Conservation (phyloP, 2,113 vertebrate species). For the Sciurus niger region DNA sequence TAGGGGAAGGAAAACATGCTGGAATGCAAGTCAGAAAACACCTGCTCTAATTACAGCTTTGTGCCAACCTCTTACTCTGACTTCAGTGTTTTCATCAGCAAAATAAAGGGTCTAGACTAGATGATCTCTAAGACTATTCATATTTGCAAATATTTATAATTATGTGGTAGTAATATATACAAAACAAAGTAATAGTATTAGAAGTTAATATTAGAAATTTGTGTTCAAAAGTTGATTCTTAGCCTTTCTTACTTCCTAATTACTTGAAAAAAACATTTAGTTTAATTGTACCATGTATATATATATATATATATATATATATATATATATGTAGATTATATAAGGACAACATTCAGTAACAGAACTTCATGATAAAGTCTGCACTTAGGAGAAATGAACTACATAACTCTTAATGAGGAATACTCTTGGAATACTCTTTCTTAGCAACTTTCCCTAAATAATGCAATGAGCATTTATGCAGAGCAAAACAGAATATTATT, state of each 20-base stretch:
- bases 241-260: background rate
- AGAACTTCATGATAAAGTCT: constrained; percentile 34
- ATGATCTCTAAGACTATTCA: background rate
- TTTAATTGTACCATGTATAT: background rate
- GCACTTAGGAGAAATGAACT: constrained; percentile 50
- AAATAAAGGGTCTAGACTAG: constrained; percentile 2
- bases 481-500: constrained; percentile 64
- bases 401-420: constrained; percentile 22
- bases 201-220: constrained; percentile 51
- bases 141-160: constrained; percentile 61
- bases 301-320: background rate
- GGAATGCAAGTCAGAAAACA: constrained; percentile 39
- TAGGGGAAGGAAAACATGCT: constrained; percentile 9
- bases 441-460: constrained; percentile 69
- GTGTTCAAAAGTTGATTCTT: constrained; percentile 62
- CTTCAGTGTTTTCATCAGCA: constrained; percentile 10
- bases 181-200: constrained; percentile 35
- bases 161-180: background rate
- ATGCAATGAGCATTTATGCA: constrained; percentile 40
- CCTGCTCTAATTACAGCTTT: background rate
- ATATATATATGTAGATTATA: background rate
- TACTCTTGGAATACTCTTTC: constrained; percentile 23
- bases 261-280: background rate
- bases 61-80: background rate
- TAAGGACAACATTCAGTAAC: background rate